Evolutionary conservation across 2,113 vertebrate genomes (phyloP).

Genomic region (Rhadina sibilatrix): DNA sequence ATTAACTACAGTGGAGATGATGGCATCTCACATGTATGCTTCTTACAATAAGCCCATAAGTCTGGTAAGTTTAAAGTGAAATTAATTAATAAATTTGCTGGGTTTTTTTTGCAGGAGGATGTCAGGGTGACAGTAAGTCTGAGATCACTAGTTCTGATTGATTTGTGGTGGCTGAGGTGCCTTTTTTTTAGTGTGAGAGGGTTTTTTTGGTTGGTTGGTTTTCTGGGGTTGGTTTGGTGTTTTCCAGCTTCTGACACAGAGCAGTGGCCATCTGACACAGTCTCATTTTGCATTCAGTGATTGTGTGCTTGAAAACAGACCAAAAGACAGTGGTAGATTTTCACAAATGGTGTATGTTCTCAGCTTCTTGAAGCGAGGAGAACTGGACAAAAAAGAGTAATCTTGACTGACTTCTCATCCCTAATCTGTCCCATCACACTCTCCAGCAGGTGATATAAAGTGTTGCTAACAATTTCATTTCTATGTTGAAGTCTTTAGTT

Average conservation of each 20-base stretch:
- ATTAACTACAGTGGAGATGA: conserved; percentile 89
- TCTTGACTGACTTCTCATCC: neutral
- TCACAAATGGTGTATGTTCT: neutral
- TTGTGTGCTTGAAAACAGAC: neutral
- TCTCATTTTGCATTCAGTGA: neutral
- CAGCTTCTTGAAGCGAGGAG: neutral
- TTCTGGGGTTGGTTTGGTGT: neutral
- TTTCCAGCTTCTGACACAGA: neutral
- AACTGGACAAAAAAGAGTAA: neutral
- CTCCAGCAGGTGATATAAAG: neutral
- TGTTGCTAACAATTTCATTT: neutral
- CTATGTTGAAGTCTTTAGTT: neutral
- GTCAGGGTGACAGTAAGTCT: neutral
- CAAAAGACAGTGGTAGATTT: neutral
- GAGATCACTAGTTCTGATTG: neutral
- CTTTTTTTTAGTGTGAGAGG: neutral
- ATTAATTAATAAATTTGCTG: neutral
- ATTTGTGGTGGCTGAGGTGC: neutral
- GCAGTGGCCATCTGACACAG: neutral
- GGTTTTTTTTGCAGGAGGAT: neutral
- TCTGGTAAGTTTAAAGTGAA: conserved; percentile 80
- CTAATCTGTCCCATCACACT: neutral
- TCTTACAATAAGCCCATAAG: conserved; percentile 95
- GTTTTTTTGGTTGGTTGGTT: neutral
- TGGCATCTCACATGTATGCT: conserved; percentile 95